phyloP scores from a whole-genome alignment of 2,797 vertebrate genomes.

The Gallinago stenura region DNA sequence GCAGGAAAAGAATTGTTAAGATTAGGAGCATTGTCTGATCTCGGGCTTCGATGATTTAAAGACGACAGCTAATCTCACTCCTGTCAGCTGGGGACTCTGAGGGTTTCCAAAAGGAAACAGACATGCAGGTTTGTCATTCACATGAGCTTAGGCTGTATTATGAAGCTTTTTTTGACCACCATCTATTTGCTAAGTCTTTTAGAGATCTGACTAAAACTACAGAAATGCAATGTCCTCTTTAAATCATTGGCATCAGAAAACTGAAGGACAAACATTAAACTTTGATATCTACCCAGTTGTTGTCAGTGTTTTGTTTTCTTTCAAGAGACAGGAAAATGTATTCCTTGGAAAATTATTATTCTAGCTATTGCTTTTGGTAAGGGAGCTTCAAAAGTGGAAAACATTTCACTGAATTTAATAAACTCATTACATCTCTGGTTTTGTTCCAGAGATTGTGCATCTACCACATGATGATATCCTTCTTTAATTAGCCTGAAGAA shows the following conservation, averaged over 20 bases:
- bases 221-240: background rate
- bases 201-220: background rate
- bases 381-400: background rate
- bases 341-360: background rate
- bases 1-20: slow-evolving; percentile 58
- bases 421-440: background rate
- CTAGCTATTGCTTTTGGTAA: background rate
- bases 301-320: background rate
- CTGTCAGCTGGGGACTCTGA: slow-evolving; percentile 45
- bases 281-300: background rate
- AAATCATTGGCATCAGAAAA: slow-evolving; percentile 51
- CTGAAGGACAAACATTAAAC: slow-evolving; percentile 7
- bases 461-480: background rate
- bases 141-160: slow-evolving; percentile 66
- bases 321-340: background rate
- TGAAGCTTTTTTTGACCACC: slow-evolving; percentile 45
- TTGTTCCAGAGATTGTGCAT: background rate
- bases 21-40: slow-evolving; percentile 53
- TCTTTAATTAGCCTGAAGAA: background rate
- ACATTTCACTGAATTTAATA: background rate
- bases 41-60: slow-evolving; percentile 69
- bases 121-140: slow-evolving; percentile 56
- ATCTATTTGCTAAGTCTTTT: slow-evolving; percentile 41
- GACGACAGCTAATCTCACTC: slow-evolving; percentile 61
- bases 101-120: slow-evolving; percentile 51